phyloP scores from a whole-genome alignment of 1,140 invertebrate species.

The Adelges cooleyi region DNA sequence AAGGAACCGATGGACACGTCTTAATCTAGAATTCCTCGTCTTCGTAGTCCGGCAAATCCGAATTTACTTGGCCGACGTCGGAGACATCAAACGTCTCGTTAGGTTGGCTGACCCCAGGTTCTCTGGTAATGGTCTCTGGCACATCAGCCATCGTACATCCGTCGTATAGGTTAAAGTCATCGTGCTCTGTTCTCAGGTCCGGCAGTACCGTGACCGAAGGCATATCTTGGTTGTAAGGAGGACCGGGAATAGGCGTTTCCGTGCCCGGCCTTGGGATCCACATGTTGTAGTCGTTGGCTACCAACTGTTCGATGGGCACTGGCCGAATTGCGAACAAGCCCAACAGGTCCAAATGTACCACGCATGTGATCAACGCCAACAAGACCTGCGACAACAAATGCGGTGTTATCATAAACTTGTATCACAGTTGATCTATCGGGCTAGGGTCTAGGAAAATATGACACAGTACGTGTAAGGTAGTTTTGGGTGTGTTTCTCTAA shows the following conservation, averaged over 20 bases:
- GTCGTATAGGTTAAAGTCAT: not conserved
- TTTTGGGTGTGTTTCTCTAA: too few species aligned
- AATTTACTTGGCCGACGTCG: not conserved
- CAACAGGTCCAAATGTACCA: not conserved
- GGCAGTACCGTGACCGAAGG: not conserved
- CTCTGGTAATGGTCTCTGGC: not conserved
- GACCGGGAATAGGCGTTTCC: not conserved
- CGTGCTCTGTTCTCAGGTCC: not conserved
- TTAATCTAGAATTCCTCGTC: too few species aligned
- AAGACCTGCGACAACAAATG: not conserved
- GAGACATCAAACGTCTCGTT: not conserved
- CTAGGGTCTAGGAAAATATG: too few species aligned
- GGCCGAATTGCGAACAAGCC: not conserved
- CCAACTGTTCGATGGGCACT: not conserved
- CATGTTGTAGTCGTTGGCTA: not conserved
- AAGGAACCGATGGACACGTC: too few species aligned
- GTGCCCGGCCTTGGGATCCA: conserved; percentile 6
- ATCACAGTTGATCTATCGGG: too few species aligned
- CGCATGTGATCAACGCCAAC: not conserved
- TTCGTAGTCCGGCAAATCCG: too few species aligned
- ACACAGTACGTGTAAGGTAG: too few species aligned
- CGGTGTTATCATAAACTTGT: too few species aligned
- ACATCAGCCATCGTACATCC: not conserved
- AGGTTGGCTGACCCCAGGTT: not conserved
- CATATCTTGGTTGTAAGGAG: not conserved